phyloP scores from a whole-genome alignment of 2,888 invertebrate species.

The Abrostola triplasia region DNA sequence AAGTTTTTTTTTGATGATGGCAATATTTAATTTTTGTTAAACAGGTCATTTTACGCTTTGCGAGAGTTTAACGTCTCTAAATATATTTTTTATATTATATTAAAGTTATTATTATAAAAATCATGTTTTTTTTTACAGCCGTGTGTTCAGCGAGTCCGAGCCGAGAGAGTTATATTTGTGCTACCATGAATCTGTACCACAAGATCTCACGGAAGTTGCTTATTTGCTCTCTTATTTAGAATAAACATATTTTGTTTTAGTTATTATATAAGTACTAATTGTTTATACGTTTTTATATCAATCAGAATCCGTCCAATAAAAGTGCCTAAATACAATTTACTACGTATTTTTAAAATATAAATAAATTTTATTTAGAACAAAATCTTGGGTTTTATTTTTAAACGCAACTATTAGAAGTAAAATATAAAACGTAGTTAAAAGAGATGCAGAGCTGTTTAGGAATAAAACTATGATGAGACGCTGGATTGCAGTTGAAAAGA shows the following conservation, averaged over 20 bases:
- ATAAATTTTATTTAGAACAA: neutral
- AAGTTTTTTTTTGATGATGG: too few species aligned
- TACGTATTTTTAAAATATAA: neutral
- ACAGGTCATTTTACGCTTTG: too few species aligned
- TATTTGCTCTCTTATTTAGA: conserved; percentile 91
- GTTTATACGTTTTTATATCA: conserved; percentile 12
- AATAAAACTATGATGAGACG: too few species aligned
- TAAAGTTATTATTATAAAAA: neutral
- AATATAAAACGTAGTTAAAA: too few species aligned
- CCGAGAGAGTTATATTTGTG: conserved; percentile 95
- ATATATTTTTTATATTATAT: neutral
- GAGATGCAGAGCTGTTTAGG: too few species aligned
- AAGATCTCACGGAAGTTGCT: conserved; percentile 96
- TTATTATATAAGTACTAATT: neutral
- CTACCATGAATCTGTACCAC: conserved; percentile 95
- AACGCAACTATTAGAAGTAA: too few species aligned
- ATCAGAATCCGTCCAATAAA: conserved; percentile 37
- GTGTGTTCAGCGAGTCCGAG: conserved; percentile 93
- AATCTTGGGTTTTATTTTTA: neutral
- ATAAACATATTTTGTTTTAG: conserved; percentile 3
- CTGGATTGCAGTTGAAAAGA: too few species aligned
- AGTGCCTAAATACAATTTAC: neutral
- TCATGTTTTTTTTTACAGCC: conserved; percentile 80
- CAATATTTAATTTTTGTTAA: too few species aligned
- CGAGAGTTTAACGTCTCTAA: too few species aligned